These are phyloP conservation scores for Pogonus chalceus DNA, from an alignment of 1,140 invertebrate species.

Conservation along the genomic window DNA sequence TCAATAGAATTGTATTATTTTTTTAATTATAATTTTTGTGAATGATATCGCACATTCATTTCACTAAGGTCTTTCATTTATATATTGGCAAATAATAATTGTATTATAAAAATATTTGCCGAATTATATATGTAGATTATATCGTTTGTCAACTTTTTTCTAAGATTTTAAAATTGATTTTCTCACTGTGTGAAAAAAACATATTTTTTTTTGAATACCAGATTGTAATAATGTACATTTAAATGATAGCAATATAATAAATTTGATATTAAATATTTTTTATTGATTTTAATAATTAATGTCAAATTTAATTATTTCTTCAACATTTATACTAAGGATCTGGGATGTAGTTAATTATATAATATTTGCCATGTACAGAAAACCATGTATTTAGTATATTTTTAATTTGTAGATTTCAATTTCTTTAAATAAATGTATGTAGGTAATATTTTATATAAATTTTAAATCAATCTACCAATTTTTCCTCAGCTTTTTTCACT, in stretches of 20 bases:
- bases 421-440: conserved; percentile 4
- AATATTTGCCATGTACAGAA: conserved; percentile 2
- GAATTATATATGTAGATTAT: not conserved
- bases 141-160: not conserved
- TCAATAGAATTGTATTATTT: not conserved
- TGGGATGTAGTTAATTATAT: not conserved
- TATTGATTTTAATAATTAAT: not conserved
- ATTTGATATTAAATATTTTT: not conserved
- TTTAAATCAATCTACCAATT: not conserved
- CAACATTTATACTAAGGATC: not conserved
- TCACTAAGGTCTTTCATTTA: not conserved
- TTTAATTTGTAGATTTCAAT: not conserved
- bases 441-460: conserved; percentile 1
- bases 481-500: not conserved
- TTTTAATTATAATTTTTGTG: not conserved
- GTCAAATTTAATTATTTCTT: not conserved
- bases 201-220: not conserved
- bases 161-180: not conserved
- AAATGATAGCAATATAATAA: not conserved
- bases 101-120: not conserved
- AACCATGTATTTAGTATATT: conserved; percentile 3
- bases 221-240: not conserved
- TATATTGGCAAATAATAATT: not conserved
- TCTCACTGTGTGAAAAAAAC: not conserved
- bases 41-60: not conserved